Conservation (phyloP, 2,797 vertebrate genomes). For the Phrynocephalus guinanensis region DNA sequence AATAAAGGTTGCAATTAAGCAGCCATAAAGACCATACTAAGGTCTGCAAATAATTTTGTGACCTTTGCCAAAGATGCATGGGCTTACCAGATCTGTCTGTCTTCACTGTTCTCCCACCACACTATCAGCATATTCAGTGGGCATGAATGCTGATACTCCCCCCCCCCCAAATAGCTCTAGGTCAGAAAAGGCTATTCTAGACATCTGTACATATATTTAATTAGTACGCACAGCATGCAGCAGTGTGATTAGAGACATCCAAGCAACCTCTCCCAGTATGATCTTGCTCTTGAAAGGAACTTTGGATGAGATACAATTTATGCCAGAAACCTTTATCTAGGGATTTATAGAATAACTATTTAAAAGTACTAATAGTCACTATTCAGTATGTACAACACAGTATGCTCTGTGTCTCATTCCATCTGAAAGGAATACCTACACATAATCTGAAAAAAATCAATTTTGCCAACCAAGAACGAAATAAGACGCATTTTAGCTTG, state of each 20-base stretch:
- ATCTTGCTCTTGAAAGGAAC: neutral
- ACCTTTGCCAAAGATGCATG: neutral
- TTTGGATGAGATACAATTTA: neutral
- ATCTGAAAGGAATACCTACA: neutral
- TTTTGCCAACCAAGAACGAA: neutral
- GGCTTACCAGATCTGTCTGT: neutral
- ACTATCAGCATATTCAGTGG: neutral
- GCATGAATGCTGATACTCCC: neutral
- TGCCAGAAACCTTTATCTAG: neutral
- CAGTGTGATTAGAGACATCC: neutral
- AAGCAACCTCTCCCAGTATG: neutral
- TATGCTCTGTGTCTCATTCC: neutral
- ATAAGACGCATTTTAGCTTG: neutral
- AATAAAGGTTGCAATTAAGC: neutral
- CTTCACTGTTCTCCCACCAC: neutral
- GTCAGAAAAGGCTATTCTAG: neutral
- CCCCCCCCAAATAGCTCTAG: neutral
- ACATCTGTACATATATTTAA: neutral
- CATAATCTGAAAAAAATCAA: conserved; percentile 2
- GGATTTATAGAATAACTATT: neutral
- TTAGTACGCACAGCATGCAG: neutral
- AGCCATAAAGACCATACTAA: neutral
- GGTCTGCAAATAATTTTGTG: neutral
- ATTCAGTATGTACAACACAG: neutral
- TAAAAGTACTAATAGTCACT: neutral